phyloP scores from a whole-genome alignment of 1,140 invertebrate genomes.

The Meloidogyne hapla region DNA sequence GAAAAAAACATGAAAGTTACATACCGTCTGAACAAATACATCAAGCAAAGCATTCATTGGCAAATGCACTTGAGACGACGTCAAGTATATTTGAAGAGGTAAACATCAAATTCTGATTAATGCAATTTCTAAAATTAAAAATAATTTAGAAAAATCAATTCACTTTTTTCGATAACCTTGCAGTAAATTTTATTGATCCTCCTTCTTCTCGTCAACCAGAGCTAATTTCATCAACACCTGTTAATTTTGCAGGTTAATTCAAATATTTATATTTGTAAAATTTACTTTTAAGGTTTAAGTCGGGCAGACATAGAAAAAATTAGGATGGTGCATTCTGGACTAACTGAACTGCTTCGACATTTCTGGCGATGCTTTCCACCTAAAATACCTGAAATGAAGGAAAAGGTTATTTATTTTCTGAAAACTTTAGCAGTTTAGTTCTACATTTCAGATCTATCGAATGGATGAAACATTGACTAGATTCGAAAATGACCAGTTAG shows the following conservation, averaged over 20 bases:
- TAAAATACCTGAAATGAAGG: conserved; percentile 40
- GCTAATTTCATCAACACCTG: neutral
- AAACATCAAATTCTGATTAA: neutral
- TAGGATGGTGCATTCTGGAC: conserved; percentile 31
- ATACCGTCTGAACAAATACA: neutral
- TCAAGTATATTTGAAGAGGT: conserved; percentile 25
- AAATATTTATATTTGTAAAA: neutral
- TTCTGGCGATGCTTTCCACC: conserved; percentile 61
- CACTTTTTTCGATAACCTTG: conserved; percentile 19
- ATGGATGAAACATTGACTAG: conserved; percentile 47
- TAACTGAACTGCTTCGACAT: conserved; percentile 55
- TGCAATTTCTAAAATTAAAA: neutral
- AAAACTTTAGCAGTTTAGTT: neutral
- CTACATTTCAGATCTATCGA: conserved; percentile 40
- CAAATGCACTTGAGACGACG: neutral
- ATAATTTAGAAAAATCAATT: conserved; percentile 22
- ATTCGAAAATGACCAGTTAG: conserved; percentile 38
- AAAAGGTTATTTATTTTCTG: conserved; percentile 44
- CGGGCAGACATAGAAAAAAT: conserved; percentile 30
- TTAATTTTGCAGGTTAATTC: conserved; percentile 9
- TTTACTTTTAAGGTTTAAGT: conserved; percentile 16
- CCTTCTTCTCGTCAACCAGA: neutral
- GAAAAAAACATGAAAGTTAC: neutral
- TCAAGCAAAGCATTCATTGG: neutral
- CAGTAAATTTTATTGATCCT: conserved; percentile 8